A percentile compares a stretch with the other conserved stretches of the same genome.
Evolutionary conservation across 2,797 vertebrate genomes (phyloP).

Genomic region (Nothura maculosa): DNA sequence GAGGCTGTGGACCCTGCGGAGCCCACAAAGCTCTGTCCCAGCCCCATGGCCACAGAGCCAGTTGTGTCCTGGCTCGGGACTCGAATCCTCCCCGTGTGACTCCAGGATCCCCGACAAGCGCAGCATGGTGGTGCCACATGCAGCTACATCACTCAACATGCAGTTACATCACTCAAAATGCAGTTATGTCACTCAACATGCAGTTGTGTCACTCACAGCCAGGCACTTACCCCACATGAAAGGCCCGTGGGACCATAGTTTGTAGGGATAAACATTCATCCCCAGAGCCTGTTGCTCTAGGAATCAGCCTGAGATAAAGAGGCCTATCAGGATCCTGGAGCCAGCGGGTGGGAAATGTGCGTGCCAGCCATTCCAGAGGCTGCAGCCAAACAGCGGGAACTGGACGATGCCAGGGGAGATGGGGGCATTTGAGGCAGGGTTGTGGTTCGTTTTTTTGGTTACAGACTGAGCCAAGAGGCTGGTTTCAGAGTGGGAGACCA

Average conservation of each 20-base stretch:
- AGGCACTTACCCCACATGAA: neutral
- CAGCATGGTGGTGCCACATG: neutral
- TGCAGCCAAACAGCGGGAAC: neutral
- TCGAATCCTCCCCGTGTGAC: no score
- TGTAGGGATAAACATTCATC: neutral
- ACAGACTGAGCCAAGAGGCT: neutral
- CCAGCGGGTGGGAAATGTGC: neutral
- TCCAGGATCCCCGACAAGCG: rapidly evolving
- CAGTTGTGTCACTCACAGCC: no score
- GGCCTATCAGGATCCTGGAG: neutral
- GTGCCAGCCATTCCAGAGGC: neutral
- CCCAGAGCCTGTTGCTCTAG: neutral
- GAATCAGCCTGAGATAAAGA: neutral
- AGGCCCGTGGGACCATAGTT: neutral
- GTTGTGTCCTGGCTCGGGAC: no score
- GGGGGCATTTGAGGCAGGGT: neutral
- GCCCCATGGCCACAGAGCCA: no score
- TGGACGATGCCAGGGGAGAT: neutral
- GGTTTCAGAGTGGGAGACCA: neutral
- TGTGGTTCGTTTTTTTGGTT: neutral
- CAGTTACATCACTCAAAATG: no score
- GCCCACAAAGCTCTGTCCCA: no score
- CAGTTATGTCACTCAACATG: no score
- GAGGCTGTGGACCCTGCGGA: no score
- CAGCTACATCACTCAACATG: neutral